phyloP scores from a whole-genome alignment of 2,113 vertebrate genomes.

The Periophthalmodon schlosseri region DNA sequence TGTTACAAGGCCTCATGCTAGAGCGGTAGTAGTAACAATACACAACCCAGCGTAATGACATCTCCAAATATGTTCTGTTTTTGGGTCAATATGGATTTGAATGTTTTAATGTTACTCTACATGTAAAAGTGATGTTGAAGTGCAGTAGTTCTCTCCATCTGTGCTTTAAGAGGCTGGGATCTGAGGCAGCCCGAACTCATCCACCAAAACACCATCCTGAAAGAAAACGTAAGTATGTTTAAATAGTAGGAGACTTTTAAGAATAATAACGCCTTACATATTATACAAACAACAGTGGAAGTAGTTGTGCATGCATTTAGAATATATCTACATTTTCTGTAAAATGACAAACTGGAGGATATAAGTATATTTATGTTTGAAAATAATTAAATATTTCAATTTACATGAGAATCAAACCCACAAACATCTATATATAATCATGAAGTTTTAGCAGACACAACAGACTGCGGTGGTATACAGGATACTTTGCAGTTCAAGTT shows the following conservation, averaged over 20 bases:
- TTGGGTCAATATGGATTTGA: constrained; percentile 44
- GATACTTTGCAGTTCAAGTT: not conserved
- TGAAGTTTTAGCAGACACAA: not conserved
- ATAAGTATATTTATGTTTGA: not conserved
- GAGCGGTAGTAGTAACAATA: constrained; percentile 54
- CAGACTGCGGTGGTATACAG: not conserved
- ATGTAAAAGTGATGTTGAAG: constrained; percentile 66
- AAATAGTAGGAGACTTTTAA: not conserved
- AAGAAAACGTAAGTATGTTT: constrained; percentile 2
- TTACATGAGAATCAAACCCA: no score
- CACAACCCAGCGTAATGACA: constrained; percentile 44
- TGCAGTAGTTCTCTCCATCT: constrained; percentile 40
- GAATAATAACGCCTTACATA: not conserved
- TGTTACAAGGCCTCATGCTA: constrained; percentile 65
- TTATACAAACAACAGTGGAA: not conserved
- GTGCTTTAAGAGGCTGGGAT: constrained; percentile 89
- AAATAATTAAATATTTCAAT: no score
- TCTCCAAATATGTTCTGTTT: constrained; percentile 43
- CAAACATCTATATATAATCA: not conserved
- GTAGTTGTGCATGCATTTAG: not conserved
- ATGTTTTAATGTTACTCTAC: constrained; percentile 71
- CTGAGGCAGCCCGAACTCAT: constrained; percentile 96
- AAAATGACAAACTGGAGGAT: not conserved
- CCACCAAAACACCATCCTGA: constrained; percentile 95
- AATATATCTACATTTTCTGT: not conserved